Evolutionary conservation across 2,797 vertebrate species (phyloP).

Genomic region (Acrossocheilus wenchowensis): DNA sequence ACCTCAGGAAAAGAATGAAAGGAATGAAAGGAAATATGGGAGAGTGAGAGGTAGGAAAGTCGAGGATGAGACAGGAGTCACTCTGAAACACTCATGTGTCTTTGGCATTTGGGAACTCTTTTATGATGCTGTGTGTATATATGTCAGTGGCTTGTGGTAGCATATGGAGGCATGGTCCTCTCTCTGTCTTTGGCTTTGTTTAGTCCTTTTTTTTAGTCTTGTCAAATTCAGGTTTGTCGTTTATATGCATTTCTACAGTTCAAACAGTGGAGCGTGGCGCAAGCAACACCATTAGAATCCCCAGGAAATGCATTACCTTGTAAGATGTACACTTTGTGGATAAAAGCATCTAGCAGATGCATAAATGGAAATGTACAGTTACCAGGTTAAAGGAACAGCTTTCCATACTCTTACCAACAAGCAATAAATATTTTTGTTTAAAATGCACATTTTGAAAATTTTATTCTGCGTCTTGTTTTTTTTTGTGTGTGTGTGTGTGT

Average conservation of each 20-base stretch:
- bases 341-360: neutral
- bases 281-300: neutral
- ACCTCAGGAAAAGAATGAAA: constrained; percentile 59
- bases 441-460: neutral
- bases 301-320: neutral
- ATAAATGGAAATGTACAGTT: neutral
- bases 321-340: neutral
- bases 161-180: neutral
- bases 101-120: constrained; percentile 13
- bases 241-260: neutral
- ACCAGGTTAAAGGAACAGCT: neutral
- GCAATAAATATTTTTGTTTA: neutral
- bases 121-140: neutral
- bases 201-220: neutral
- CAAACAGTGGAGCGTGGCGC: neutral
- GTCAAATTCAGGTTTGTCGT: neutral
- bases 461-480: neutral
- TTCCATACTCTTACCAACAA: neutral
- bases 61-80: constrained; percentile 16
- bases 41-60: constrained; percentile 49
- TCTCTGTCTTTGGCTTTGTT: neutral
- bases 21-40: constrained; percentile 23
- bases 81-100: neutral
- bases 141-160: neutral
- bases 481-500: too few relatives aligned